These are phyloP conservation scores for Brachyrhaphis roseni DNA, from an alignment of 2,797 vertebrate species.

Conservation along the genomic window DNA sequence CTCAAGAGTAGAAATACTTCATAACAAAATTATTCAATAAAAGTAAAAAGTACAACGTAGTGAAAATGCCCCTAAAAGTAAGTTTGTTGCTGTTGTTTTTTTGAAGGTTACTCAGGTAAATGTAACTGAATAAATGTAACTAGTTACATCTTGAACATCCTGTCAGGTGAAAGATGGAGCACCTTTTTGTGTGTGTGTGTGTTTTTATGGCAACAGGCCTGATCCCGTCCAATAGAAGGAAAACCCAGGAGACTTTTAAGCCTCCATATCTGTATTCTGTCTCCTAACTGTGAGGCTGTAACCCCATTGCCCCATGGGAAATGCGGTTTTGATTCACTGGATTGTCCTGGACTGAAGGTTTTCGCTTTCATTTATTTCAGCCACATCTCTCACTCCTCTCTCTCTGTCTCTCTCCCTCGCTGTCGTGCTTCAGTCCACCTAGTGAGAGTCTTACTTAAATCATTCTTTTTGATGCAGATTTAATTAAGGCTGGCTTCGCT, in stretches of 20 bases:
- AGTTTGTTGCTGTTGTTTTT: too few species aligned
- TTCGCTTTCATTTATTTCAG: slow-evolving; percentile 22
- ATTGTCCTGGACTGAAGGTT: slow-evolving; percentile 29
- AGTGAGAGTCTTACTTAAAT: slow-evolving; percentile 10
- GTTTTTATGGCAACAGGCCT: background rate
- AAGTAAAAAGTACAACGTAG: too few species aligned
- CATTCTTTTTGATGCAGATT: slow-evolving; percentile 27
- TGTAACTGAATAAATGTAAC: too few species aligned
- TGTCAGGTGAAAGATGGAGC: slow-evolving; percentile 39
- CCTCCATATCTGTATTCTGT: slow-evolving; percentile 37
- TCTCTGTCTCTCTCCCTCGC: background rate
- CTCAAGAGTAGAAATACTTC: too few species aligned
- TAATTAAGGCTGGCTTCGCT: background rate
- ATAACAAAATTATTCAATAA: too few species aligned
- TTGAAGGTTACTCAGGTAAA: background rate
- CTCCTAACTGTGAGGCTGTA: slow-evolving; percentile 32
- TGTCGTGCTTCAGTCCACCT: slow-evolving; percentile 13
- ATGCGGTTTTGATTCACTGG: slow-evolving; percentile 53
- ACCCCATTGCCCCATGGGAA: slow-evolving; percentile 60
- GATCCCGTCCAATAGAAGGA: slow-evolving; percentile 31
- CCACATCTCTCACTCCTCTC: slow-evolving; percentile 16
- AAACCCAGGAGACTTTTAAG: slow-evolving; percentile 24
- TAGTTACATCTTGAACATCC: slow-evolving; percentile 28
- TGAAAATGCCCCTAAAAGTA: too few species aligned
- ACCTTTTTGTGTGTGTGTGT: background rate